Evolutionary conservation across 2,797 vertebrate genomes (phyloP), one percentile per base, ranked within the genome.

Genomic region (Carapus acus): DNA sequence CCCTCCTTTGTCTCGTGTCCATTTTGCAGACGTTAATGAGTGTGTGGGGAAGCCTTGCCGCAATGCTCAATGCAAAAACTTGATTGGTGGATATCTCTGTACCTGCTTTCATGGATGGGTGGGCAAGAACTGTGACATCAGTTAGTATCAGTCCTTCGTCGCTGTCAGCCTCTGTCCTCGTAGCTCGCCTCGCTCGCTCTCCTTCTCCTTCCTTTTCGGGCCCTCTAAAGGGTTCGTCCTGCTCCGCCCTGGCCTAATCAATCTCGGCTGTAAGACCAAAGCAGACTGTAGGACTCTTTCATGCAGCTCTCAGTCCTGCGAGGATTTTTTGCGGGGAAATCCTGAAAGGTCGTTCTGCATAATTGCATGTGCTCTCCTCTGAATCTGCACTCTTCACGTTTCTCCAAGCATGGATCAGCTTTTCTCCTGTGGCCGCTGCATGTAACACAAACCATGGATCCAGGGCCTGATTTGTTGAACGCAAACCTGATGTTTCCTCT

Each of bases 1-100:
- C 24, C 9, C 54, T 49, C 53, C 24, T 27, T 9, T 27, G 24
- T 81, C 58, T 77, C 27, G 49, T 68, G 69, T 75, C 70, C 66
- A 53, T 76, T 83, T 77, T 75, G 83, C 93, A 97, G 95, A 98
- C 89, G 89, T 92, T 89, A 91, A 93, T 93, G 94, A 98, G 87
- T 98, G 94, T 78, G 78, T 81, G 69, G 89, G 86, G 85, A 92
- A 88, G 86, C 91, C 92, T 86, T 98, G 94, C 90, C 83, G 89
- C 90, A 91, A 95, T 82, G 91, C 94, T 92, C 92, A 91, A 83
- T 98, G 95, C 93, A 98, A 96, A 97, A 96, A 97, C 92, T 88
- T 97, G 88, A 95, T 96, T 95, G 95, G 94, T 90, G 93, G 94
- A 94, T 97, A 94, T 95, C 92, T 90, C 90, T 98, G 94, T 88